Base-by-base conservation (phyloP, 1,140 invertebrate genomes). In the Pseudomyrmex dendroicus region DNA sequence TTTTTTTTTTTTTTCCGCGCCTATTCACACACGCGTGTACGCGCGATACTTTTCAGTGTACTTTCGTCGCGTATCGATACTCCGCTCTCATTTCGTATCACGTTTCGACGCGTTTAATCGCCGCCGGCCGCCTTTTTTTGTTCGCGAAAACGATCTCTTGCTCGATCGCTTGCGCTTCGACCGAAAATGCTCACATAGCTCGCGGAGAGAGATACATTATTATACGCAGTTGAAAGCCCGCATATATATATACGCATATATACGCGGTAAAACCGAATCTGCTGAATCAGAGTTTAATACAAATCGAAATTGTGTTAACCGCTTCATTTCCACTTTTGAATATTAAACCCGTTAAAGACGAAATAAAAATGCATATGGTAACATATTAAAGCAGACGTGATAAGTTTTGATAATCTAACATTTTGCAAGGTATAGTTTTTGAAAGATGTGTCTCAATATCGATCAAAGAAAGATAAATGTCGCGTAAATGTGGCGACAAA, bases 41-140 rank as follows among this genome's bases (percentile, higher is more conserved):
- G 35, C 63, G 17, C 50, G n/a, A 35, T 52, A 10, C 50, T 5
- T 8, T 15, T 15, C 35, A 12, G 35, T 83, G 35, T 83, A 64
- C 61, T 54, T 70, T 46, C 35, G 35, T 5, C 44, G 54, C 44
- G 76, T 44, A 59, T 78, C 76, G 76, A 78, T 78, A 78, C 76
- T 35, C 25, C 54, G 44, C 5, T 80, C 52, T 70, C 76, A n/a
- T 77, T 77, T 44, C 25, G 48, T 74, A 64, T 17, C 73, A 15
- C 17, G 73, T 48, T 68, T 63, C 44, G 59, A 74, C 50, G 54
- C 22, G 76, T 61, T 80, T 80, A 72, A 80, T 80, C 76, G 76
- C 76, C 76, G 76, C 76, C 64, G 52, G 66, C 66, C 54, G 54
- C 46, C 76, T 80, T 80, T 80, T 80, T 72, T 44, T 22, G 66